phyloP scores from a whole-genome alignment of 2,797 vertebrate species.

The Knipowitschia caucasica region DNA sequence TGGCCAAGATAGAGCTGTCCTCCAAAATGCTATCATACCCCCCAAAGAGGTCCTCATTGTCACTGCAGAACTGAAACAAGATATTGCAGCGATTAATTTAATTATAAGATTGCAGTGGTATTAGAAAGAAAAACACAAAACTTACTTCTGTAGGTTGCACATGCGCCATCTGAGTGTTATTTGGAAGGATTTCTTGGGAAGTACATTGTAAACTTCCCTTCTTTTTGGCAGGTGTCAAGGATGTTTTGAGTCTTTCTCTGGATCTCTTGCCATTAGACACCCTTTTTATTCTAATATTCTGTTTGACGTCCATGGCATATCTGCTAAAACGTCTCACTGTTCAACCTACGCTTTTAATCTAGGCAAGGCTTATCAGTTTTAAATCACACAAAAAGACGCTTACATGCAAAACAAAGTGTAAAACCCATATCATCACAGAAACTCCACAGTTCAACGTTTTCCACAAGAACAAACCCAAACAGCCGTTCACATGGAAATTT shows the following conservation, averaged over 20 bases:
- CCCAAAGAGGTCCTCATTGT: conserved; percentile 87
- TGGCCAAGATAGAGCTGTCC: conserved; percentile 79
- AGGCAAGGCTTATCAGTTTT: too few relatives aligned
- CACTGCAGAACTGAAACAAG: conserved; percentile 72
- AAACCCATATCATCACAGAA: background rate
- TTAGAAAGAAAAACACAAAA: background rate
- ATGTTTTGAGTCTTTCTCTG: conserved; percentile 39
- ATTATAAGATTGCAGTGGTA: background rate
- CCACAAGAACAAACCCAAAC: background rate
- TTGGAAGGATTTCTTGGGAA: background rate
- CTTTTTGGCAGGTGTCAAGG: conserved; percentile 55
- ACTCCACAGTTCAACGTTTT: background rate
- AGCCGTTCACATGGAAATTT: conserved; percentile 10
- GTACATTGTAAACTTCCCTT: conserved; percentile 17
- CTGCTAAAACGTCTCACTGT: conserved; percentile 1
- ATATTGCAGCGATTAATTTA: conserved; percentile 1
- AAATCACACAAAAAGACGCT: background rate
- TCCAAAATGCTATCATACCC: conserved; percentile 84
- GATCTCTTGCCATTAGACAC: conserved; percentile 64
- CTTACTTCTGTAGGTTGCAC: conserved; percentile 30
- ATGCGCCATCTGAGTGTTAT: conserved; percentile 30
- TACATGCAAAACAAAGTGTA: background rate
- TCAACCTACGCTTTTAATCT: too few relatives aligned
- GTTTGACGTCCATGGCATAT: conserved; percentile 43
- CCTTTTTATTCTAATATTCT: conserved; percentile 56